These are phyloP conservation scores for Zele albiditarsus DNA, from an alignment of 2,888 invertebrate genomes.

Conservation along the genomic window DNA sequence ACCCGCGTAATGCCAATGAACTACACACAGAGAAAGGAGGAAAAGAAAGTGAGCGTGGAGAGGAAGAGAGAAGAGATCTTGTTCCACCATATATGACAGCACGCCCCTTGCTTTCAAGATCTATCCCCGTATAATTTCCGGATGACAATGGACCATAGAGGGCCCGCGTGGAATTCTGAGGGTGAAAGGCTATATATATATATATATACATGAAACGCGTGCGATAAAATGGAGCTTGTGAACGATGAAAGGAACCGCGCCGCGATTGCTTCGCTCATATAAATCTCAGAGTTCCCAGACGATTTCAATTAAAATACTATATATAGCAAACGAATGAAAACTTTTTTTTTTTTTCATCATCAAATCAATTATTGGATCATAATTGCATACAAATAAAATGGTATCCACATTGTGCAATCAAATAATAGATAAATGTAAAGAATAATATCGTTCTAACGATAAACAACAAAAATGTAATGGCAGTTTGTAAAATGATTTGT, in stretches of 20 bases:
- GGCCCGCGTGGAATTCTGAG: not conserved
- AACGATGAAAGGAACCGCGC: constrained; percentile 9
- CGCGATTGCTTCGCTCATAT: constrained; percentile 1
- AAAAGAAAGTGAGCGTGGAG: not conserved
- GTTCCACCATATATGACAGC: constrained; percentile 7
- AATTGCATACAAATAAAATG: too few relatives aligned
- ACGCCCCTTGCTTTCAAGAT: constrained; percentile 1
- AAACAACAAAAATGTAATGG: too few relatives aligned
- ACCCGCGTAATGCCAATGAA: not conserved
- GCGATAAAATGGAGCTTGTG: not conserved
- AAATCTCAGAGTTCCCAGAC: not conserved
- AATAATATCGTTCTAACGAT: too few relatives aligned
- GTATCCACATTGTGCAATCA: too few relatives aligned
- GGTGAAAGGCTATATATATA: not conserved
- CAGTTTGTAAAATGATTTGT: too few relatives aligned
- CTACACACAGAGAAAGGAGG: constrained; percentile 5
- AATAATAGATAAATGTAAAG: too few relatives aligned
- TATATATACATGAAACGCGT: not conserved
- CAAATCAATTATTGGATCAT: not conserved
- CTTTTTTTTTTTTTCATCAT: not conserved
- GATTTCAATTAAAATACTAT: constrained; percentile 1
- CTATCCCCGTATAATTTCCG: constrained; percentile 12
- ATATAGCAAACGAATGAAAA: not conserved
- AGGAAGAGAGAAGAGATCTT: constrained; percentile 5
- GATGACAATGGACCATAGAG: constrained; percentile 7